These are phyloP conservation scores for Alcis repandata DNA, from an alignment of 2,888 invertebrate species.

Conservation along the genomic window DNA sequence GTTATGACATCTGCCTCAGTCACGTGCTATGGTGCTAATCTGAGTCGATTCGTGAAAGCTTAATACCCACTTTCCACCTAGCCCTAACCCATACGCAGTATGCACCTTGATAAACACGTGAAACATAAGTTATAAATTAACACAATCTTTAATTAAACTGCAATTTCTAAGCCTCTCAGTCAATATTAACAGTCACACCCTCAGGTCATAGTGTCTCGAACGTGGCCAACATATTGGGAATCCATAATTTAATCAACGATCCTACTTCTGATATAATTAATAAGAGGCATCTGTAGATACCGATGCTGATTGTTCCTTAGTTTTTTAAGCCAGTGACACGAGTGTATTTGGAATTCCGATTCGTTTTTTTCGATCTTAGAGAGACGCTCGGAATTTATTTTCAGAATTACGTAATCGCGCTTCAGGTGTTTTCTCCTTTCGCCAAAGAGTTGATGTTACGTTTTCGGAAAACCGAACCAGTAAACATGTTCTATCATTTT, in stretches of 20 bases:
- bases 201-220: background rate
- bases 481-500: no score
- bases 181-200: constrained; percentile 1
- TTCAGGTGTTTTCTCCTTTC: no score
- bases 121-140: background rate
- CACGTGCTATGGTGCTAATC: no score
- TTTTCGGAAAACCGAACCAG: no score
- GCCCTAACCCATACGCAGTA: background rate
- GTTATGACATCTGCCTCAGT: no score
- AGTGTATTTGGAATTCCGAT: background rate
- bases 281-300: constrained; percentile 25
- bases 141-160: constrained; percentile 5
- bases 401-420: no score
- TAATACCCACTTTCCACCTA: background rate
- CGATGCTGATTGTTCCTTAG: constrained; percentile 15
- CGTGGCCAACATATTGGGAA: constrained; percentile 6
- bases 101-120: background rate
- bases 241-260: constrained; percentile 18
- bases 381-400: no score
- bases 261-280: constrained; percentile 28
- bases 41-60: no score
- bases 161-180: constrained; percentile 5
- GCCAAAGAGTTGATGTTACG: no score
- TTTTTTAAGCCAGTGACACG: background rate
- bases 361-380: background rate